Percentiles rank a stretch among this genome's conserved stretches.
Conservation (phyloP, 2,113 vertebrate species). For the Raphicerus campestris region DNA sequence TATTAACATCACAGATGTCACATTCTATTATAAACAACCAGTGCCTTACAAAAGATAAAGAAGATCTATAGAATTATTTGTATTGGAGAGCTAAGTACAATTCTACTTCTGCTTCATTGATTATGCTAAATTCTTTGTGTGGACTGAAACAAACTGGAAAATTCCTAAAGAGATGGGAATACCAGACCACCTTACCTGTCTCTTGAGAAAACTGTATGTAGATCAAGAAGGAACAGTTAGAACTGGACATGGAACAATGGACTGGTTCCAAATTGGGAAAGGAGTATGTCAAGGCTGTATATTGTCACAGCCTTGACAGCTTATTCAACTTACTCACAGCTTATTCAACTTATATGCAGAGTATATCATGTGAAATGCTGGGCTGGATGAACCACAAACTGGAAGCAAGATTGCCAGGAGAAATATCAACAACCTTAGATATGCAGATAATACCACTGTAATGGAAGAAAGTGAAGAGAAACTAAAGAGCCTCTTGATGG, state of each 20-base stretch:
- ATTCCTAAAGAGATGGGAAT: background rate
- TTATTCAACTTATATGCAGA: background rate
- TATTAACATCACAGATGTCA: background rate
- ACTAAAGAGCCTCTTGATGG: background rate
- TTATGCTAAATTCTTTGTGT: background rate
- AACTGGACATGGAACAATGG: background rate
- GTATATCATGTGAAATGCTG: background rate
- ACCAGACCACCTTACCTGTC: background rate
- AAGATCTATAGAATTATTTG: background rate
- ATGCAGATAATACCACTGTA: background rate
- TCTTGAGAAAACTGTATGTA: background rate
- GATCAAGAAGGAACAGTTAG: background rate
- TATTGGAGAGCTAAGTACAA: background rate
- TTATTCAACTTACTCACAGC: background rate
- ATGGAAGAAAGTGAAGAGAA: background rate
- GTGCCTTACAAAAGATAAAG: background rate
- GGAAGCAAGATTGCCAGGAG: background rate
- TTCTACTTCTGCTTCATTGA: background rate
- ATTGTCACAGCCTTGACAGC: background rate
- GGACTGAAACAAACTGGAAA: background rate
- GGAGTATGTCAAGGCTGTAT: background rate
- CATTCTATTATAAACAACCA: background rate
- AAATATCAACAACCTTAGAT: background rate
- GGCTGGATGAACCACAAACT: background rate
- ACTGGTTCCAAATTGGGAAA: background rate